Percentiles rank a stretch among this genome's conserved stretches.
Conservation (phyloP, 2,797 vertebrate genomes). For the Siniperca obscura region DNA sequence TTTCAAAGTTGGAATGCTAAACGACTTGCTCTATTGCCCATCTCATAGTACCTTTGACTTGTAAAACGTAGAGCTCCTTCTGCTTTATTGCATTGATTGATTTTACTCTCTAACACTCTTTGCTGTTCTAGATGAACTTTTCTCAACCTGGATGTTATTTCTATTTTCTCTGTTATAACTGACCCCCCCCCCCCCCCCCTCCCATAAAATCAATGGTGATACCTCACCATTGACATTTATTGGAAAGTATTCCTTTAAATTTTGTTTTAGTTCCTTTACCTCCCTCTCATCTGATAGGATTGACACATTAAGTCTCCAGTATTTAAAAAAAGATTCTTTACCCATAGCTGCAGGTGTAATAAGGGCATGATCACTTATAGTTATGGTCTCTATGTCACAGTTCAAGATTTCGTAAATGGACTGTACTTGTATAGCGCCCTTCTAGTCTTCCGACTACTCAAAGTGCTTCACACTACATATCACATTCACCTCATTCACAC, state of each 20-base stretch:
- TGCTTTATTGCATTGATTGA: slow-evolving; percentile 2
- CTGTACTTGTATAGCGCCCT: no score
- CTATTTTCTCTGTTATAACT: slow-evolving; percentile 20
- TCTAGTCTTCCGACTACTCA: no score
- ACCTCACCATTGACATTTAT: slow-evolving; percentile 37
- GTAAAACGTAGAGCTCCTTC: slow-evolving; percentile 24
- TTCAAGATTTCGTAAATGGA: no score
- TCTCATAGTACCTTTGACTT: slow-evolving; percentile 41
- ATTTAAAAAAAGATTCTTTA: slow-evolving; percentile 13
- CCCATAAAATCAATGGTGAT: slow-evolving; percentile 13
- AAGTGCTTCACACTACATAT: no score
- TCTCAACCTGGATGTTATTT: no score
- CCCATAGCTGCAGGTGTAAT: not conserved
- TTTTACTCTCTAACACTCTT: not conserved
- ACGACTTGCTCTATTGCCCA: slow-evolving; percentile 28
- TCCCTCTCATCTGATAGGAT: not conserved
- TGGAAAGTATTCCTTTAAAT: slow-evolving; percentile 28
- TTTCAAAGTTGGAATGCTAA: slow-evolving; percentile 14
- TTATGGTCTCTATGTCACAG: no score
- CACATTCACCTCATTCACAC: no score
- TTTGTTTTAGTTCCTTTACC: slow-evolving; percentile 11
- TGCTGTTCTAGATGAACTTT: no score
- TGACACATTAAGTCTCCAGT: slow-evolving; percentile 34
- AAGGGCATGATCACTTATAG: slow-evolving; percentile 26
- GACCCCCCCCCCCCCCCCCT: slow-evolving; percentile 18